phyloP scores from a whole-genome alignment of 1,140 invertebrate species.

The Batillaria attramentaria region DNA sequence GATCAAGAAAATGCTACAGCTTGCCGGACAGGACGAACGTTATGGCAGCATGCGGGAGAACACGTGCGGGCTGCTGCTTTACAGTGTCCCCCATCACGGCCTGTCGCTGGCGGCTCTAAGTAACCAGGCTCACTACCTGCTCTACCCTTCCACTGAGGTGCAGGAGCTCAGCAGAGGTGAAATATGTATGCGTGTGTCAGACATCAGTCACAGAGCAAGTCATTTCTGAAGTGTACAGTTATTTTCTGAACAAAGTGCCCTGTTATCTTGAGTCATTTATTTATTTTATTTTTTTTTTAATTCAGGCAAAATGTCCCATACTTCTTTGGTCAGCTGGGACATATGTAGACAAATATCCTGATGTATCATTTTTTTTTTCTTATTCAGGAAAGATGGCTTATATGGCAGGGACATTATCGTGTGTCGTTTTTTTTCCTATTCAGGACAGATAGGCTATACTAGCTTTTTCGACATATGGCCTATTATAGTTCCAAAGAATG shows the following conservation, averaged over 20 bases:
- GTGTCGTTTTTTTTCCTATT: no score
- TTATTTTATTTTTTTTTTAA: slow-evolving; percentile 27
- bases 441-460: no score
- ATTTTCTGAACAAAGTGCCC: background rate
- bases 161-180: slow-evolving; percentile 84
- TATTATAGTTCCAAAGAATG: no score
- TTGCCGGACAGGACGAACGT: slow-evolving; percentile 72
- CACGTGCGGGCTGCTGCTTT: slow-evolving; percentile 84
- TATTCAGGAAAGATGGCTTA: no score
- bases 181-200: no score
- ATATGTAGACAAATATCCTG: no score
- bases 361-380: no score
- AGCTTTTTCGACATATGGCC: no score
- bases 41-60: slow-evolving; percentile 75
- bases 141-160: slow-evolving; percentile 86
- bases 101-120: slow-evolving; percentile 79
- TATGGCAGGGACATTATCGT: no score
- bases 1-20: slow-evolving; percentile 82
- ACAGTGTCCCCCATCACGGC: slow-evolving; percentile 85
- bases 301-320: no score
- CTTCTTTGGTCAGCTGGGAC: no score
- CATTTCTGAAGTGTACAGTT: background rate
- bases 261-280: slow-evolving; percentile 24
- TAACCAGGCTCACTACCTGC: slow-evolving; percentile 72
- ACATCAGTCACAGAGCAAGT: no score